Percentiles rank a stretch among this genome's conserved stretches.
These are phyloP conservation scores for Antechinus stuartii DNA, from an alignment of 2,113 vertebrate genomes.

Conservation along the genomic window DNA sequence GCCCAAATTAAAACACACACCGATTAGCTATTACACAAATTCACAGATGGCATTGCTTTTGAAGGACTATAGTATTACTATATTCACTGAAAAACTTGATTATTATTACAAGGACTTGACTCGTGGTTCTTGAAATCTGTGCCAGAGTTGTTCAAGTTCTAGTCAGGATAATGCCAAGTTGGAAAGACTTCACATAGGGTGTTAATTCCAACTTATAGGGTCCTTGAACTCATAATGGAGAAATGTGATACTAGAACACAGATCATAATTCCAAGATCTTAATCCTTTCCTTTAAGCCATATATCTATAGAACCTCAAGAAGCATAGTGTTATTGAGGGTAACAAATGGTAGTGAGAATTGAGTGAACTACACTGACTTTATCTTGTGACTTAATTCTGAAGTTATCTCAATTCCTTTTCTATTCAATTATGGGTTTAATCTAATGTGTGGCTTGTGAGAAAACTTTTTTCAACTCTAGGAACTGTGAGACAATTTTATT, in stretches of 20 bases:
- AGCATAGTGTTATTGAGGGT: not conserved
- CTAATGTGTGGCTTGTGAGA: not conserved
- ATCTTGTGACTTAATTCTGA: not conserved
- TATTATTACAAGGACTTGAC: not conserved
- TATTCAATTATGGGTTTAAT: not conserved
- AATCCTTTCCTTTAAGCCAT: not conserved
- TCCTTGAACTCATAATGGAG: too few relatives aligned
- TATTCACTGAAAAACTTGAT: not conserved
- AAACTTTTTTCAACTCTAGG: not conserved
- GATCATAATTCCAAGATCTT: not conserved
- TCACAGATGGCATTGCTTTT: not conserved
- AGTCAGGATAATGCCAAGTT: not conserved
- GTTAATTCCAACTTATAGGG: too few relatives aligned
- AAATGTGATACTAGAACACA: too few relatives aligned
- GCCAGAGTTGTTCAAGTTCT: not conserved
- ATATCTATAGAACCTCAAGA: not conserved
- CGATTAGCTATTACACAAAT: not conserved
- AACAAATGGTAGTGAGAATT: not conserved
- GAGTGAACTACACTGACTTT: not conserved
- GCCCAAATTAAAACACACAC: not conserved
- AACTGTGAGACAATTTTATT: too few relatives aligned
- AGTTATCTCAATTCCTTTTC: not conserved
- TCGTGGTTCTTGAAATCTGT: not conserved
- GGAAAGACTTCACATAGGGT: not conserved
- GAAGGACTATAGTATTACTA: not conserved